Conservation (phyloP, 2,113 vertebrate species). For the Bambusicola thoracicus region DNA sequence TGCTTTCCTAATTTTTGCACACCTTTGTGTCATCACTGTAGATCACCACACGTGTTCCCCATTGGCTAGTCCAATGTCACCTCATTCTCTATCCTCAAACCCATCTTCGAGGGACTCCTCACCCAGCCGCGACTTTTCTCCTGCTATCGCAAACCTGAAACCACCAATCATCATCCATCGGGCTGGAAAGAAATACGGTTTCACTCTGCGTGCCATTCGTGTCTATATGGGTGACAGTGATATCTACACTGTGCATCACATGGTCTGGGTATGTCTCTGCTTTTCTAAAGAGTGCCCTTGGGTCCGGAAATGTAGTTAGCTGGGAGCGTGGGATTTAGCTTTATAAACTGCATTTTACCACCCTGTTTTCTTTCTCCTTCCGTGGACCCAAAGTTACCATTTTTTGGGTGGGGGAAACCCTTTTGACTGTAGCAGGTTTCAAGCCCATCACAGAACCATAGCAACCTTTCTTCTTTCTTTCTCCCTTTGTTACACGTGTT, state of each 20-base stretch:
- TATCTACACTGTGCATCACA: slow-evolving; percentile 96
- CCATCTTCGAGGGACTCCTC: slow-evolving; percentile 97
- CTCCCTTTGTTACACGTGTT: slow-evolving; percentile 8
- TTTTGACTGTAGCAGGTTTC: background rate
- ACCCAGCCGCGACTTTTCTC: slow-evolving; percentile 93
- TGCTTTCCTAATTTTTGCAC: slow-evolving; percentile 51
- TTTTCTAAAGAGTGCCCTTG: background rate
- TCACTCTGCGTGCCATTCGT: slow-evolving; percentile 94
- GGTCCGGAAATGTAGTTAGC: background rate
- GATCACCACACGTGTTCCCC: slow-evolving; percentile 94
- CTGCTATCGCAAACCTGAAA: slow-evolving; percentile 84
- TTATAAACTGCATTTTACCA: background rate
- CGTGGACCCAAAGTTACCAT: background rate
- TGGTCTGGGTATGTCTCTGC: slow-evolving; percentile 92
- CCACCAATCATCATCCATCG: slow-evolving; percentile 93
- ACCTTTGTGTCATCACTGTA: slow-evolving; percentile 75
- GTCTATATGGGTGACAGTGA: slow-evolving; percentile 98
- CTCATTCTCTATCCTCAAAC: slow-evolving; percentile 95
- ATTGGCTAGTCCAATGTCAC: slow-evolving; percentile 97
- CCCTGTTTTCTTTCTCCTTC: background rate
- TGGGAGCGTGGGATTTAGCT: background rate
- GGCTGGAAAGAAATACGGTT: slow-evolving; percentile 97
- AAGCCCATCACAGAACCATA: slow-evolving; percentile 1
- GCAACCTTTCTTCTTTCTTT: slow-evolving; percentile 14
- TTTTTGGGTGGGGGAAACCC: background rate